Percentiles rank a stretch among this genome's conserved stretches.
Evolutionary conservation across 1,140 invertebrate species (phyloP).

Genomic region (Protaetia brevitarsis): DNA sequence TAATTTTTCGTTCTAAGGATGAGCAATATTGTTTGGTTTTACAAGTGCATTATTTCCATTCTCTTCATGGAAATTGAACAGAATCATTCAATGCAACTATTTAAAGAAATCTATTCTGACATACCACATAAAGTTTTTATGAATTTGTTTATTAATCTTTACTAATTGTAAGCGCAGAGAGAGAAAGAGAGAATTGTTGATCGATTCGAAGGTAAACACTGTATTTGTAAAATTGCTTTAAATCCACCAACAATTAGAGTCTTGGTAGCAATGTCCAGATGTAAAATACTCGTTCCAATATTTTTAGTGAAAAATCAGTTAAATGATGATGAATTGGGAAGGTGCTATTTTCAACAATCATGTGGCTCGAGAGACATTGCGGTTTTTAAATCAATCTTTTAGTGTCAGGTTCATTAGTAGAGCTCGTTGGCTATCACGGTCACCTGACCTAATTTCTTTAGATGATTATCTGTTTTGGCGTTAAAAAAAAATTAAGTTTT

Average conservation of each 20-base stretch:
- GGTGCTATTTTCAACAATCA: conserved; percentile 1
- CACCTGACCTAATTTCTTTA: neutral
- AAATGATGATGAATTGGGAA: conserved; percentile 20
- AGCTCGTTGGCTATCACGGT: neutral
- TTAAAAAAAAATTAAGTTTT: neutral
- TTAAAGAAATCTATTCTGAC: neutral
- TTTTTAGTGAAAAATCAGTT: too few species aligned
- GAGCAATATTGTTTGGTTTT: neutral
- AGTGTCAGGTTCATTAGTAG: neutral
- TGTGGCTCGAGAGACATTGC: neutral
- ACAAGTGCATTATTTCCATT: neutral
- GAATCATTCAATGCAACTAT: conserved; percentile 4
- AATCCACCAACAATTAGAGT: conserved; percentile 25
- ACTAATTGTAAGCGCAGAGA: too few species aligned
- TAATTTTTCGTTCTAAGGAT: too few species aligned
- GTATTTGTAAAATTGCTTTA: conserved; percentile 23
- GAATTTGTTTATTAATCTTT: too few species aligned
- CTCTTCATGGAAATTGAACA: neutral
- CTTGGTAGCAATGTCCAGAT: conserved; percentile 23
- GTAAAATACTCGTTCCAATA: conserved; percentile 23
- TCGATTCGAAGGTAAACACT: conserved; percentile 8
- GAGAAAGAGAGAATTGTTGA: conserved; percentile 7
- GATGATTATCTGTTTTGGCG: neutral
- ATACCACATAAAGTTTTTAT: neutral
- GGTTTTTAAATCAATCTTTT: neutral